Conservation (phyloP, 2,113 vertebrate genomes). For the Myiozetetes cayanensis region DNA sequence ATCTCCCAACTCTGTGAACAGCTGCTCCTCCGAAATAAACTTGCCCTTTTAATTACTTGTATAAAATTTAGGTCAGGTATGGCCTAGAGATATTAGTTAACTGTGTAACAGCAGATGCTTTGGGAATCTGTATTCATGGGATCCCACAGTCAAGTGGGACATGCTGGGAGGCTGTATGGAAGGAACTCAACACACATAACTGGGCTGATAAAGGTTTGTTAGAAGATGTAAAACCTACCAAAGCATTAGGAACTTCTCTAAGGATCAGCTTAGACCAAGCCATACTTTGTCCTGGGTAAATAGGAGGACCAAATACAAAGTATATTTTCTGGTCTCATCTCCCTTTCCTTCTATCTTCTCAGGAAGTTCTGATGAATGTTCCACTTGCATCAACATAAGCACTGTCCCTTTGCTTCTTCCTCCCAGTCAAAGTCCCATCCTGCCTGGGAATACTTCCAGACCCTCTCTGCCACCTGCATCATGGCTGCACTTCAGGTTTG, state of each 20-base stretch:
- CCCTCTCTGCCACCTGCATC: not conserved
- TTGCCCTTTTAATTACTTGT: not conserved
- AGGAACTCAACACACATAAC: not conserved
- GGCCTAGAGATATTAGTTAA: not conserved
- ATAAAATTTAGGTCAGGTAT: not conserved
- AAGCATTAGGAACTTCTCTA: not conserved
- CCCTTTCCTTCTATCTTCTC: not conserved
- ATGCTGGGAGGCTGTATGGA: not conserved
- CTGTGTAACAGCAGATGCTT: not conserved
- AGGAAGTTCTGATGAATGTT: not conserved
- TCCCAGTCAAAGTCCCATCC: not conserved
- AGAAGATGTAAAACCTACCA: not conserved
- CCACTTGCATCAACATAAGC: not conserved
- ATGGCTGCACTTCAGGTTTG: not conserved
- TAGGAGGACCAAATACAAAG: not conserved
- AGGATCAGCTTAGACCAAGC: not conserved
- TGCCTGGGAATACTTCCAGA: not conserved
- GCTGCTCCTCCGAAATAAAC: not conserved
- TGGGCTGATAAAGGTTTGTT: not conserved
- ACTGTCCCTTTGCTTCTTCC: not conserved
- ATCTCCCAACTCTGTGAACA: not conserved
- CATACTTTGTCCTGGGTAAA: not conserved
- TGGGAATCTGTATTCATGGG: not conserved
- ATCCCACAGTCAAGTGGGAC: not conserved
- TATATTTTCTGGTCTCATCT: not conserved